Conservation (phyloP, 1,140 invertebrate genomes). For the Sminthurides bifidus region DNA sequence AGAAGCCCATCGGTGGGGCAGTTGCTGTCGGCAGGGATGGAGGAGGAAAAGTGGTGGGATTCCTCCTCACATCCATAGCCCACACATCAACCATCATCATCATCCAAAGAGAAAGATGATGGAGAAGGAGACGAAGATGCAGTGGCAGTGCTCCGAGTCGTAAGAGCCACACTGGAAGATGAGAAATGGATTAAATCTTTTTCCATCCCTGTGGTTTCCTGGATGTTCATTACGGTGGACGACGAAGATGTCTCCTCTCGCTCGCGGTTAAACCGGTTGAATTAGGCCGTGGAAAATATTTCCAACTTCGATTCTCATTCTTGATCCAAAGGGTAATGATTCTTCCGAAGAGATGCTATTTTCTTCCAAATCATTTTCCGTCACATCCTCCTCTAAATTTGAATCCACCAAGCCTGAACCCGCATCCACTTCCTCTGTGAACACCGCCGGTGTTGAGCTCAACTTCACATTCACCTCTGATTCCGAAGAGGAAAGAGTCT, state of each 20-base stretch:
- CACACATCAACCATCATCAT: not conserved
- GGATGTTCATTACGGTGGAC: conserved; percentile 2
- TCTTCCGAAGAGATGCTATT: too few species aligned
- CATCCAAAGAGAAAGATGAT: not conserved
- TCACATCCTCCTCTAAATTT: not conserved
- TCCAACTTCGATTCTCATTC: not conserved
- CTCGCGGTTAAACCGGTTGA: not conserved
- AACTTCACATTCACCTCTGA: not conserved
- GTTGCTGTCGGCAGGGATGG: not conserved
- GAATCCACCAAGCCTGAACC: not conserved
- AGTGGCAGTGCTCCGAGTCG: not conserved
- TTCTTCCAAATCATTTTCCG: not conserved
- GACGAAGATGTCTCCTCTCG: not conserved
- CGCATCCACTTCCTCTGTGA: not conserved
- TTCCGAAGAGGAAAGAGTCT: too few species aligned
- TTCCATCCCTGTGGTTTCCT: conserved; percentile 10
- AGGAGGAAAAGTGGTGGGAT: not conserved
- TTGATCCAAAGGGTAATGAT: not conserved
- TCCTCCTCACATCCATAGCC: not conserved
- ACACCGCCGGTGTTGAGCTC: not conserved
- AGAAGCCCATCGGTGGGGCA: not conserved
- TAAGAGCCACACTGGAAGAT: not conserved
- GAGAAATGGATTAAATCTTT: too few species aligned
- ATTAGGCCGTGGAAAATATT: conserved; percentile 6
- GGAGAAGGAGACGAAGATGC: not conserved